These are phyloP conservation scores for Philonicus albiceps DNA, from an alignment of 2,888 invertebrate species.

Conservation along the genomic window DNA sequence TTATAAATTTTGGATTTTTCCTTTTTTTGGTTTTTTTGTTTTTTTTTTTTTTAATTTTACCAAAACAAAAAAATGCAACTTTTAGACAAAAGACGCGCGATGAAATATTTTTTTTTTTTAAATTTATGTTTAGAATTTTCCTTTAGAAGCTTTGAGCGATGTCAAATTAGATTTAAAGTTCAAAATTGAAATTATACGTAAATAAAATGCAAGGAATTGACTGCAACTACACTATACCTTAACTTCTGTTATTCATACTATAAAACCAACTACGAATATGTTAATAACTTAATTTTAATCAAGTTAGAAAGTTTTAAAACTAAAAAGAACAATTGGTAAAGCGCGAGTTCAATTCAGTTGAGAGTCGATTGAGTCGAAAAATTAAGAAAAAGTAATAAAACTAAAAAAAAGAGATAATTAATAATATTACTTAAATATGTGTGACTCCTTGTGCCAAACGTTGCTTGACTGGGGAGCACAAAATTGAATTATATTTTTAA, in stretches of 20 bases:
- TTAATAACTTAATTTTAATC: neutral
- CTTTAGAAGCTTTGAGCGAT: conserved; percentile 21
- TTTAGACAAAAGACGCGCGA: neutral
- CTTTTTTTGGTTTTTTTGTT: neutral
- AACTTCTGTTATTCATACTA: no score
- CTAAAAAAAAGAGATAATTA: no score
- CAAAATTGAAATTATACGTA: neutral
- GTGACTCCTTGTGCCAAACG: no score
- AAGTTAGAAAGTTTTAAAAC: no score
- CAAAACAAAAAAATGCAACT: neutral
- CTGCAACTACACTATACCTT: neutral
- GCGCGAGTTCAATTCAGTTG: no score
- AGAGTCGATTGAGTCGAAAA: no score
- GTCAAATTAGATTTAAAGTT: neutral
- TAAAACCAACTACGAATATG: neutral
- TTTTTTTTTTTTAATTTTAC: neutral
- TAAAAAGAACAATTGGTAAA: no score
- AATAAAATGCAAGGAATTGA: neutral
- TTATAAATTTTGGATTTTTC: neutral
- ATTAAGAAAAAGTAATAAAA: no score
- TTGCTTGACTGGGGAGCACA: no score
- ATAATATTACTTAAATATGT: no score
- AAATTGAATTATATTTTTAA: no score
- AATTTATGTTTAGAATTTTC: neutral
- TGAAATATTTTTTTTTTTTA: neutral